Evolutionary conservation across 2,888 invertebrate genomes (phyloP).

Genomic region (Eupithecia dodoneata): DNA sequence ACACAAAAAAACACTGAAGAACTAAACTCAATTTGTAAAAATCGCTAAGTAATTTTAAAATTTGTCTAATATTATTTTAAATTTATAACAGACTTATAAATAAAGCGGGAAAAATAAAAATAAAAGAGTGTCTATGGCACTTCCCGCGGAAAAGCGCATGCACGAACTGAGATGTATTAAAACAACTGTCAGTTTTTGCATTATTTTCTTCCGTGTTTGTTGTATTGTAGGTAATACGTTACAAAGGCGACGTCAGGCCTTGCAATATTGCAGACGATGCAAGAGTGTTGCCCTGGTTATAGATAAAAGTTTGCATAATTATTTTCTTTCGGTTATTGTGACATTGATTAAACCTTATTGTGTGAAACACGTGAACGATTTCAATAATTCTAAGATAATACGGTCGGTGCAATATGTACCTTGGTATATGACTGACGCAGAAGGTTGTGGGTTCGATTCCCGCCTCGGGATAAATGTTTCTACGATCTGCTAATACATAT

Average conservation of each 20-base stretch:
- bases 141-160: slow-evolving; percentile 60
- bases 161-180: slow-evolving; percentile 48
- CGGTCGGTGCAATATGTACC: not conserved
- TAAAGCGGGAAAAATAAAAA: slow-evolving; percentile 16
- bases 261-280: slow-evolving; percentile 46
- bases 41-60: not conserved
- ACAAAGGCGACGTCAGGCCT: slow-evolving; percentile 55
- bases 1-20: not conserved
- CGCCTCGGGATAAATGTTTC: no score
- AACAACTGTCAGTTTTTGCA: slow-evolving; percentile 49
- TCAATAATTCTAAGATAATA: slow-evolving; percentile 4
- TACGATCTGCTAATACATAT: no score
- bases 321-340: slow-evolving; percentile 44
- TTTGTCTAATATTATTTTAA: slow-evolving; percentile 17
- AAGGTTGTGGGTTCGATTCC: no score
- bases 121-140: slow-evolving; percentile 40
- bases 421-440: not conserved
- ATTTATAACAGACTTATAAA: slow-evolving; percentile 11
- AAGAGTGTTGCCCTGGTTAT: slow-evolving; percentile 51
- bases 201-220: slow-evolving; percentile 60
- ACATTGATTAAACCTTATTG: slow-evolving; percentile 28
- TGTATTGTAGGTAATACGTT: slow-evolving; percentile 54
- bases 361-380: slow-evolving; percentile 10
- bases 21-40: not conserved
- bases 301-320: slow-evolving; percentile 48